Percentiles rank a stretch among this genome's conserved stretches.
Conservation (phyloP, 1,140 invertebrate species). For the Camponotus vicinus region DNA sequence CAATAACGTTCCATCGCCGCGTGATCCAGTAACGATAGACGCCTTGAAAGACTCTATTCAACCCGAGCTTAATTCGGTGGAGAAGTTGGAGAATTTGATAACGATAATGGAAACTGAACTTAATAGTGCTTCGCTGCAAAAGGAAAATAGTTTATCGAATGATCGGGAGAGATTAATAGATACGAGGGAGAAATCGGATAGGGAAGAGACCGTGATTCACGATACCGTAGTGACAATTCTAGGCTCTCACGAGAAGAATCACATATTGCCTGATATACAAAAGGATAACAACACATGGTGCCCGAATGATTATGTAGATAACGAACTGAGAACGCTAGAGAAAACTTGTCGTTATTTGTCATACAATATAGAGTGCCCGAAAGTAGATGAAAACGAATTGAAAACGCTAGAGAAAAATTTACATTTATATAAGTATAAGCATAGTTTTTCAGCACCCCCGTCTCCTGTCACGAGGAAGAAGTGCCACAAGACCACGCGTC, state of each 20-base stretch:
- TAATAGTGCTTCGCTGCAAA: constrained; percentile 51
- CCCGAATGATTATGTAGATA: constrained; percentile 38
- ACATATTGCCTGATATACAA: constrained; percentile 48
- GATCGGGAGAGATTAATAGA: constrained; percentile 28
- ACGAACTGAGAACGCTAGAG: constrained; percentile 49
- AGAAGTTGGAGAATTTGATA: constrained; percentile 80
- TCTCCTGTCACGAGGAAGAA: constrained; percentile 79
- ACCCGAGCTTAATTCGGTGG: constrained; percentile 74
- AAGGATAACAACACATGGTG: constrained; percentile 35
- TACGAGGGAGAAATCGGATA: constrained; percentile 21
- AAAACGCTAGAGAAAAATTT: constrained; percentile 1
- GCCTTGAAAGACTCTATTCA: constrained; percentile 60
- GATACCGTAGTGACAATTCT: constrained; percentile 36
- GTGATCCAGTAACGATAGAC: constrained; percentile 43
- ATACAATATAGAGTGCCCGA: background rate
- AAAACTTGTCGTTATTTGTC: constrained; percentile 45
- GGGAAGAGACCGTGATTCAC: constrained; percentile 60
- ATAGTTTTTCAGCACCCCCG: constrained; percentile 80
- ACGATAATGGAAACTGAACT: constrained; percentile 82
- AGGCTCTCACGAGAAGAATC: constrained; percentile 37
- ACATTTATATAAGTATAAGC: constrained; percentile 78
- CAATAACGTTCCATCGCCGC: constrained; percentile 21
- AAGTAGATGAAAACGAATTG: background rate
- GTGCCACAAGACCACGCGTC: background rate
- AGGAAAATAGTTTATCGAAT: constrained; percentile 44